Conservation (phyloP, 1,140 invertebrate species). For the Drosophila equinoxialis region DNA sequence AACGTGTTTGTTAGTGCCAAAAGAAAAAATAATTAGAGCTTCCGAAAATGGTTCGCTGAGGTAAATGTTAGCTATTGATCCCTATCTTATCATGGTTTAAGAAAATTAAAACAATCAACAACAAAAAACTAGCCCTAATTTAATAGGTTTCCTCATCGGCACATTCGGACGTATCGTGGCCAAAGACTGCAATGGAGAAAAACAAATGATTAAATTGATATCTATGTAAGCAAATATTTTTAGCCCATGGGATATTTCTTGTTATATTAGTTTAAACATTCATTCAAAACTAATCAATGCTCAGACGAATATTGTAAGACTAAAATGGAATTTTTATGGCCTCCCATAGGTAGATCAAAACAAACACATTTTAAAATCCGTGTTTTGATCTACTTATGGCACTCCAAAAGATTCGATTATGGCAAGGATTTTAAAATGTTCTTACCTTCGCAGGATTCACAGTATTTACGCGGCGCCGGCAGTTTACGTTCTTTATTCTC, state of each 20-base stretch:
- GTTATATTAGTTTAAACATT: too few species aligned
- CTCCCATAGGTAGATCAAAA: too few species aligned
- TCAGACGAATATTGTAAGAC: too few species aligned
- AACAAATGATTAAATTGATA: conserved; percentile 15
- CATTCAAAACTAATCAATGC: too few species aligned
- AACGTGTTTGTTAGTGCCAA: conserved; percentile 37
- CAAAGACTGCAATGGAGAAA: conserved; percentile 87
- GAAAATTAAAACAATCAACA: conserved; percentile 23
- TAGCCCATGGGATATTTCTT: too few species aligned
- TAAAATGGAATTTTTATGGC: too few species aligned
- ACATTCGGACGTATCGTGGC: conserved; percentile 90
- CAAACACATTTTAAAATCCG: too few species aligned
- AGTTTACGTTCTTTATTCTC: conserved; percentile 83
- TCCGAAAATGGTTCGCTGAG: conserved; percentile 37
- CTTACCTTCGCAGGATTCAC: conserved; percentile 95
- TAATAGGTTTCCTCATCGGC: conserved; percentile 92
- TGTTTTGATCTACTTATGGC: too few species aligned
- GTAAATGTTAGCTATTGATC: conserved; percentile 37
- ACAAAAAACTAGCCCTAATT: conserved; percentile 54
- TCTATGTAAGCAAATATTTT: too few species aligned
- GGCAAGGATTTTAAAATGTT: too few species aligned
- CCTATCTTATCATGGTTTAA: background rate
- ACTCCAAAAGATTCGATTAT: too few species aligned
- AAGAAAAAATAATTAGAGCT: too few species aligned
- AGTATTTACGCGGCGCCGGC: conserved; percentile 90